Evolutionary conservation across 2,797 vertebrate species (phyloP), one percentile per base, ranked within the genome.

Genomic region (Dromococcyx pavoninus): DNA sequence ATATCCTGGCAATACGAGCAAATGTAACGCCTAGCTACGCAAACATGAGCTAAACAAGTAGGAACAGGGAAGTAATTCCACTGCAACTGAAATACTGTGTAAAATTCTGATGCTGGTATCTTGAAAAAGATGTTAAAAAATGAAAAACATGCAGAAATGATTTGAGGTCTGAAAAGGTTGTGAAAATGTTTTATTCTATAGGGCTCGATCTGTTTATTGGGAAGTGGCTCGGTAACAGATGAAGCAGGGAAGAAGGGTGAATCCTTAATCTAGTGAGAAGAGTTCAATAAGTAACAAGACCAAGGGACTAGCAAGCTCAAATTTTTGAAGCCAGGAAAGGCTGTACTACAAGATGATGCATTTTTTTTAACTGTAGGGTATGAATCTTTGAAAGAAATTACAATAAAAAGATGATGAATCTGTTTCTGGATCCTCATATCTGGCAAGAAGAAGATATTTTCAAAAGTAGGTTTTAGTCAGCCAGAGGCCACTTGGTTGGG

Each of bases 81-180:
- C 48, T 48, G 61, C 33, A 89, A 76, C 25, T 57, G 71, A 91
- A 87, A 87, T 74, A 76, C 5, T 88, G 61, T 10, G 1, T 35
- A 53, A 53, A 79, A 17, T 70, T 76, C 74, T 83, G 71, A 58
- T 76, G 35, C 27, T 37, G 60, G n/a, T 67, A 37, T 87, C 56
- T 89, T 87, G 72, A 82, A 93, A 89, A 87, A 76, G 32, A 44
- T 32, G 58, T 33, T 75, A 53, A 44, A 73, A 87, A 93, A 79
- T 64, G 27, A 60, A 92, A 91, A 92, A 82, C 27, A 35, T 64
- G 24, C 46, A 32, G 84, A 48, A 23, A 85, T 58, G 5, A 87
- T 70, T 81, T 61, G 58, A 86, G 22, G 24, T n/a, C 51, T 91
- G 75, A 89, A 79, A 53, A 89, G 48, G 74, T 7, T 70, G 64